Percentiles rank a stretch among this genome's conserved stretches.
Evolutionary conservation across 2,888 invertebrate species (phyloP).

Genomic region (Ormia ochracea): DNA sequence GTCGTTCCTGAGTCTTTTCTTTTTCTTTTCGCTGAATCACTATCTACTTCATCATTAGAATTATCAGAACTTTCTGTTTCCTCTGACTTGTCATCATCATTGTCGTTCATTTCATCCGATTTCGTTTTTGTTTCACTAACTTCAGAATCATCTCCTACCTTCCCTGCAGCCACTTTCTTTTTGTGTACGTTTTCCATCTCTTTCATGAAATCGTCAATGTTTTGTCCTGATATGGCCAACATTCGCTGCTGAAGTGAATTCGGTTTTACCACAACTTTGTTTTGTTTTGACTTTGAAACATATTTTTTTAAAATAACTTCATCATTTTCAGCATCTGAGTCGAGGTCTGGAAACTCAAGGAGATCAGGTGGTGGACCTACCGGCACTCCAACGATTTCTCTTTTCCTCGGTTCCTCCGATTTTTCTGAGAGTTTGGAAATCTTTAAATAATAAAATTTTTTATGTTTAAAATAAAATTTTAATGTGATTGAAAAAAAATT

Average conservation of each 20-base stretch:
- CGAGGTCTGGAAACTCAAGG: conserved; percentile 81
- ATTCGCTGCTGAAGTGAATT: conserved; percentile 90
- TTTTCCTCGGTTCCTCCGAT: conserved; percentile 71
- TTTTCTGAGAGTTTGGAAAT: conserved; percentile 67
- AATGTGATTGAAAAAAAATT: no score
- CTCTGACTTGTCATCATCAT: conserved; percentile 49
- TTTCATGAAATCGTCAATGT: conserved; percentile 94
- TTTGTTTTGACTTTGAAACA: conserved; percentile 68
- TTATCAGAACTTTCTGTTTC: conserved; percentile 48
- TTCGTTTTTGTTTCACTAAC: conserved; percentile 52
- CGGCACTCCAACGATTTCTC: conserved; percentile 91
- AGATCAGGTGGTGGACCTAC: conserved; percentile 89
- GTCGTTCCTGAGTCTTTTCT: conserved; percentile 1
- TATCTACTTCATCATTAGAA: conserved; percentile 60
- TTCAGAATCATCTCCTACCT: conserved; percentile 62
- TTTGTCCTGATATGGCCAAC: conserved; percentile 92
- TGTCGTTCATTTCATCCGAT: conserved; percentile 39
- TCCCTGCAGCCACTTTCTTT: conserved; percentile 80
- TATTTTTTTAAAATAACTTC: conserved; percentile 69
- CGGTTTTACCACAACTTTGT: conserved; percentile 79
- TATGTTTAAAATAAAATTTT: not conserved
- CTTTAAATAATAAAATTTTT: conserved; percentile 22
- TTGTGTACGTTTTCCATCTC: conserved; percentile 92
- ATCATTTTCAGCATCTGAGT: conserved; percentile 76
- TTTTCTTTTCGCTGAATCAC: conserved; percentile 36